Base-by-base conservation (phyloP, 2,888 invertebrate species). In the Rhyacophila evoluta region DNA sequence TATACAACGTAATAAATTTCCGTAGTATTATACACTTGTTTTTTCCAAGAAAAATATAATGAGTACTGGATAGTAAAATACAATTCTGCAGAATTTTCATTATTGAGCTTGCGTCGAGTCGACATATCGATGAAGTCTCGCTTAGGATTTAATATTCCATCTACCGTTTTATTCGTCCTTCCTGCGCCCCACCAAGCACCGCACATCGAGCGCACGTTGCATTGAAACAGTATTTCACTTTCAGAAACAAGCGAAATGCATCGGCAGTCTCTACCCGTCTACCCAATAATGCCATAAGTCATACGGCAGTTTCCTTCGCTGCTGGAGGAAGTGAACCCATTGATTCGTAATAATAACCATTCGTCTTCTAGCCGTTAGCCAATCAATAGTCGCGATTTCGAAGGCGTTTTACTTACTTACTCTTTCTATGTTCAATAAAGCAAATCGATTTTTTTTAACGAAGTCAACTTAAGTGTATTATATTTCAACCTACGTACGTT, bases 201-300 rank as follows among this genome's bases (percentile, higher is more conserved):
- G 55, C 55, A 8, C 8, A 5, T 15, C 8, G 25, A 55, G 55
- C 55, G 55, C 55, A 19, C 10, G 55, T 8, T 55, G 55, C 25
- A 25, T 25, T 55, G 2, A 19, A 55, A 55, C 19, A 15, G 1
- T 41, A 55, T 25, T 55, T 55, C 25, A 19, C 55, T 19, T 19
- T 6, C 19, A 55, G 55, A 25, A 15, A 55, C 55, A 55, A 55
- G 55, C 55, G 55, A 55, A 55, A 55, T 55, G 25, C 55, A 55
- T 55, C 25, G 25, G 10, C 55, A 41, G 41, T 25, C 19, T 55
- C 6, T 33, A 6, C 29, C 29, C 6, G 6, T 33, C 2, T 33
- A 4, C n/a, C 10, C 4, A 25, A 25, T 55, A 25, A 25, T 55
- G 15, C 55, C 10, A 55, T 19, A 55, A 55, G 15, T 55, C 55